phyloP scores from a whole-genome alignment of 2,113 vertebrate species.

The Oxygymnocypris stewartii region DNA sequence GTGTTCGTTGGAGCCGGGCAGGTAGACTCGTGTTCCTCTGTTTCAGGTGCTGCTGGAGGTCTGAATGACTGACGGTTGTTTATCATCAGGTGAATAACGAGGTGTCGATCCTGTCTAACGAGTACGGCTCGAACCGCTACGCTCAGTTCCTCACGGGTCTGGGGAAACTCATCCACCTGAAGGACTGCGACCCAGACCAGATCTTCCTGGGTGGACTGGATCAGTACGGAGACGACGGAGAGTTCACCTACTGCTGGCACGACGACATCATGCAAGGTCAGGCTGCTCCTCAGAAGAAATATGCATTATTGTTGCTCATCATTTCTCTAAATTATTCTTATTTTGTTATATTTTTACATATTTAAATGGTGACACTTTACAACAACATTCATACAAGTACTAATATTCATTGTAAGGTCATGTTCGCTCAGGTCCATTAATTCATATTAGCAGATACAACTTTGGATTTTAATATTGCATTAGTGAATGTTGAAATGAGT shows the following conservation, averaged over 20 bases:
- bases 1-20: conserved; percentile 96
- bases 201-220: conserved; percentile 94
- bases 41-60: not conserved
- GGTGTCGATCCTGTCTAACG: conserved; percentile 92
- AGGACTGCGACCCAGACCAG: conserved; percentile 96
- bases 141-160: conserved; percentile 91
- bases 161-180: conserved; percentile 92
- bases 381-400: too few relatives aligned
- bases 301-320: too few relatives aligned
- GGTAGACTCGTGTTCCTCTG: conserved; percentile 71
- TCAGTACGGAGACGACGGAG: conserved; percentile 91
- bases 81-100: conserved; percentile 83
- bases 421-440: too few relatives aligned
- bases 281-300: too few relatives aligned
- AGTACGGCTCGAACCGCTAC: conserved; percentile 94
- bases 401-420: too few relatives aligned
- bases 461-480: too few relatives aligned
- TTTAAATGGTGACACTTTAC: too few relatives aligned
- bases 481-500: too few relatives aligned
- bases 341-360: too few relatives aligned
- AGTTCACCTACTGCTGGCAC: conserved; percentile 99
- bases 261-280: conserved; percentile 98
- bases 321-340: too few relatives aligned
- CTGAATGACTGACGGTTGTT: not conserved
- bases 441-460: too few relatives aligned